Evolutionary conservation across 2,888 invertebrate genomes (phyloP).

Genomic region (Apamea epomidion): DNA sequence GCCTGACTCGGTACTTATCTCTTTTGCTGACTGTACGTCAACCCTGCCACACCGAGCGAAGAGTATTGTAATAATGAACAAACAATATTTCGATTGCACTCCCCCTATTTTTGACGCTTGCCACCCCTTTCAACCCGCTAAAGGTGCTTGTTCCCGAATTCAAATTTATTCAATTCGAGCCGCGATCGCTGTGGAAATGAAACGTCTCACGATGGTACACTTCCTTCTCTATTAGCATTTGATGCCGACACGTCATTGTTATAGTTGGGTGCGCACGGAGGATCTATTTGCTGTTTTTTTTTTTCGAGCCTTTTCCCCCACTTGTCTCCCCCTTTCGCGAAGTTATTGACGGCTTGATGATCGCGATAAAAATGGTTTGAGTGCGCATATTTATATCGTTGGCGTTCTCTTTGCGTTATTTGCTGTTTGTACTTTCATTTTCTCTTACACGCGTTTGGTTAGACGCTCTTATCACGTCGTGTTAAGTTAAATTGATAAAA

Average conservation of each 20-base stretch:
- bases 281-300: slow-evolving; percentile 60
- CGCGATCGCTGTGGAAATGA: slow-evolving; percentile 85
- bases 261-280: slow-evolving; percentile 69
- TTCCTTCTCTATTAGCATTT: slow-evolving; percentile 84
- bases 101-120: slow-evolving; percentile 60
- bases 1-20: slow-evolving; percentile 3
- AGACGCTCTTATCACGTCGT: not conserved
- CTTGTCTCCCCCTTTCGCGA: slow-evolving; percentile 32
- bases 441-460: not conserved
- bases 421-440: not conserved
- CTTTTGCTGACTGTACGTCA: slow-evolving; percentile 20
- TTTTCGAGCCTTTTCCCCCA: slow-evolving; percentile 38
- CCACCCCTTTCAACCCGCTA: slow-evolving; percentile 58
- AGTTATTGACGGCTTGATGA: slow-evolving; percentile 55
- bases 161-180: slow-evolving; percentile 88
- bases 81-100: slow-evolving; percentile 63
- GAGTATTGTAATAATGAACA: slow-evolving; percentile 61
- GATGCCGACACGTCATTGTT: slow-evolving; percentile 72
- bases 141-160: slow-evolving; percentile 76
- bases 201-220: slow-evolving; percentile 78
- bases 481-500: slow-evolving; percentile 6
- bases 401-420: slow-evolving; percentile 4
- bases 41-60: slow-evolving; percentile 11
- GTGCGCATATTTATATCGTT: slow-evolving; percentile 37
- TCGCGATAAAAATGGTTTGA: slow-evolving; percentile 53